Evolutionary conservation across 2,113 vertebrate species (phyloP).

Genomic region (Gorsachius goisagi): DNA sequence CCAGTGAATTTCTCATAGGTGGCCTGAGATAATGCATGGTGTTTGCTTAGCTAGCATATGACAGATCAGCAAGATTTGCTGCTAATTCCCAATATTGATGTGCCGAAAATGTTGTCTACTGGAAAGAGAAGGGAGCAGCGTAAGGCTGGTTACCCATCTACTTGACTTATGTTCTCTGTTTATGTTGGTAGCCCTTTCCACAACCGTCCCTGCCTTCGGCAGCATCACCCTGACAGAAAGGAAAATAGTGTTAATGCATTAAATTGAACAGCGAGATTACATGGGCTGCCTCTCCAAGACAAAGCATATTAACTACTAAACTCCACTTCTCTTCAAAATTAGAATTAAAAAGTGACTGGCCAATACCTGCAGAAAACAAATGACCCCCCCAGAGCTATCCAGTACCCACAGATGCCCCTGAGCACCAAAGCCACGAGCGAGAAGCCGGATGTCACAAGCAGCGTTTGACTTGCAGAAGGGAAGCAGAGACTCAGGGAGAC

Average conservation of each 20-base stretch:
- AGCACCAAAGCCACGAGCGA: background rate
- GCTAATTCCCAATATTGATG: background rate
- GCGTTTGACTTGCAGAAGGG: background rate
- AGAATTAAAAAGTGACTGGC: background rate
- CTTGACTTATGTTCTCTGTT: background rate
- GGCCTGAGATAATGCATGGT: background rate
- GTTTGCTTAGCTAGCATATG: background rate
- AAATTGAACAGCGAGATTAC: background rate
- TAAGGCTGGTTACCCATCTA: background rate
- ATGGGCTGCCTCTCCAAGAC: background rate
- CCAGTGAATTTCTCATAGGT: background rate
- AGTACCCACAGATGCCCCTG: background rate
- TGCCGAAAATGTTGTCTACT: background rate
- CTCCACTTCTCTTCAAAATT: background rate
- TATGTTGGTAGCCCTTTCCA: background rate
- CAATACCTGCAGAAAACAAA: background rate
- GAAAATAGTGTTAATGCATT: background rate
- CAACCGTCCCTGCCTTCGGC: background rate
- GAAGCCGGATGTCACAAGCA: rapidly evolving
- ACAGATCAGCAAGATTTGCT: background rate
- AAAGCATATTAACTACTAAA: background rate
- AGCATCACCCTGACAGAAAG: background rate
- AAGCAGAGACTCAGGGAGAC: background rate
- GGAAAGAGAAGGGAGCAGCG: background rate
- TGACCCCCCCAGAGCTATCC: background rate